Evolutionary conservation across 2,888 invertebrate species (phyloP).

Genomic region (Xestia rhomboidea): DNA sequence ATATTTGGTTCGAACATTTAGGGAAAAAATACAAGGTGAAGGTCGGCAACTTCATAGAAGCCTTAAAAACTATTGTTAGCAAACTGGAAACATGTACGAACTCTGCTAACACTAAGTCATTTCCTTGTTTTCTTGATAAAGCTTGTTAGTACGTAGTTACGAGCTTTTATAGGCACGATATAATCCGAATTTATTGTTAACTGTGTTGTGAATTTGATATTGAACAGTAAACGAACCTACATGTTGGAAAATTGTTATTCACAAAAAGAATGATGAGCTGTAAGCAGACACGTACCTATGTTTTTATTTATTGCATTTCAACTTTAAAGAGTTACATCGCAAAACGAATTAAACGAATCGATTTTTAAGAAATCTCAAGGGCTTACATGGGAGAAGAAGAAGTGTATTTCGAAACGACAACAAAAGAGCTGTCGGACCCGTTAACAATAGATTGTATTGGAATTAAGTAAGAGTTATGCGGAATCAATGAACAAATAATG

Average conservation of each 20-base stretch:
- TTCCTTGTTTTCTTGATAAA: conserved; percentile 57
- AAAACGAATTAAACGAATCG: conserved; percentile 2
- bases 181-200: conserved; percentile 27
- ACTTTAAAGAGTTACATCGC: conserved; percentile 23
- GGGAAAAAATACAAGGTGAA: conserved; percentile 37
- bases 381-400: neutral
- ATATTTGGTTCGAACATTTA: conserved; percentile 36
- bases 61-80: conserved; percentile 51
- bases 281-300: neutral
- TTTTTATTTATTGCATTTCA: conserved; percentile 2
- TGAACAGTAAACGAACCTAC: conserved; percentile 4
- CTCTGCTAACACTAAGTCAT: conserved; percentile 48
- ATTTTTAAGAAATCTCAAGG: conserved; percentile 21
- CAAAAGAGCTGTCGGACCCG: neutral
- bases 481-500: conserved; percentile 42
- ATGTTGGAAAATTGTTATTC: conserved; percentile 1
- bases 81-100: conserved; percentile 26
- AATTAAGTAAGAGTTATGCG: conserved; percentile 23
- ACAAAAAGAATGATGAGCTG: conserved; percentile 15
- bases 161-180: conserved; percentile 33
- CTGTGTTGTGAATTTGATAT: conserved; percentile 20
- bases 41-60: conserved; percentile 29
- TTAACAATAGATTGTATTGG: conserved; percentile 20
- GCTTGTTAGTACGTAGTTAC: conserved; percentile 29
- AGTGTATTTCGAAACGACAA: conserved; percentile 1